Base-by-base conservation (phyloP, 1,140 invertebrate genomes). In the Whitmania pigra region DNA sequence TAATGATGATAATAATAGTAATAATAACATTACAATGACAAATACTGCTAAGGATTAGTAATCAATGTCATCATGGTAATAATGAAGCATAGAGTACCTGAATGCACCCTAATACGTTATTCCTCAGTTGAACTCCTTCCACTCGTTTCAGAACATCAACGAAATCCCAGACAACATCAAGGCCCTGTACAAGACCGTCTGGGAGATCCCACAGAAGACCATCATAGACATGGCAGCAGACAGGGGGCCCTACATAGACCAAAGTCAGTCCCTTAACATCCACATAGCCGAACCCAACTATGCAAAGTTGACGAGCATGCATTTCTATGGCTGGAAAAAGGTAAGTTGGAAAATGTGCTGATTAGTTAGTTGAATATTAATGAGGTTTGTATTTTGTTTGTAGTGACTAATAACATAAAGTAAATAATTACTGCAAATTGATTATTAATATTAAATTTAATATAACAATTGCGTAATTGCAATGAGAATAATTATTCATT, bases 211-310 rank as follows among this genome's bases (percentile, higher is more conserved):
- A 0, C 94, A 99, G 72, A 95, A 93, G 80, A 87, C 86, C 6
- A 88, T 97, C 1, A 88, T 99, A 54, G 88, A 97, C 81, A 98
- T 99, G 95, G 93, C 96, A 29, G 94, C 93, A 2, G 96, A 99
- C 82, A 86, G 96, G 76, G 94, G 92, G 7, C 93, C 95, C 7
- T 99, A 92, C 79, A 97, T 99, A 79, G 96, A 99, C 84, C 96
- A 99, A 83, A 96, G 92, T 75, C 95, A 99, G 81, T 96, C 93
- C 0, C 86, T 99, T 72, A 98, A 98, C 80, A 88, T 99, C 75
- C 93, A 98, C 79, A 92, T 99, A 71, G 93, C 91, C 11, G 88
- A 93, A 78, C 92, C 95, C 9, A 93, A 89, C 77, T 93, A 92
- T 81, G 91, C 89, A 2, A 95, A 94, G 80, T 83, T 97, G 31